phyloP scores from a whole-genome alignment of 2,888 invertebrate genomes.

The Acanthosoma haemorrhoidale region DNA sequence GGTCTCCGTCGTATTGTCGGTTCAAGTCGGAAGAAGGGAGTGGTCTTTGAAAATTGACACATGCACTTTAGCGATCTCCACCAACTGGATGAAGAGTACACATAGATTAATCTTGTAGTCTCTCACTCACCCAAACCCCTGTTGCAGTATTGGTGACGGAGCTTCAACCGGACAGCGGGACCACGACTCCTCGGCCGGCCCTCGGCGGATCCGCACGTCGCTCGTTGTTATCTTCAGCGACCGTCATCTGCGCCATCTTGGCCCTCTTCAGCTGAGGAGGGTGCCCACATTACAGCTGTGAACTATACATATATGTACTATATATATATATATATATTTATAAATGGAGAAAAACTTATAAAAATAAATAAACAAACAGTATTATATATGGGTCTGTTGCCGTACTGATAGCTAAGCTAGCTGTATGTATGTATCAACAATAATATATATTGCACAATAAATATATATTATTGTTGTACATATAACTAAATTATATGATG shows the following conservation, averaged over 20 bases:
- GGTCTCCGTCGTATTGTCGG: too few relatives aligned
- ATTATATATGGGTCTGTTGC: slow-evolving; percentile 2
- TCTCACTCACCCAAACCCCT: too few relatives aligned
- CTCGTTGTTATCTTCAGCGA: neutral
- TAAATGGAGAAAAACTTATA: neutral
- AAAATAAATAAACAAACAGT: neutral
- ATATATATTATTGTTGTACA: neutral
- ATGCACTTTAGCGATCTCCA: too few relatives aligned
- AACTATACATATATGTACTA: neutral
- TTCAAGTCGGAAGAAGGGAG: too few relatives aligned
- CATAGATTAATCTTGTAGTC: too few relatives aligned
- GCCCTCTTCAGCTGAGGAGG: neutral
- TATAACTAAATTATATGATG: too few relatives aligned
- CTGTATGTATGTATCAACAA: neutral
- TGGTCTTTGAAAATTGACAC: too few relatives aligned
- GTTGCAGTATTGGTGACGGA: neutral
- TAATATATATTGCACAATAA: too few relatives aligned
- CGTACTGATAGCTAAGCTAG: slow-evolving; percentile 4
- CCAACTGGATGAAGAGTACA: too few relatives aligned
- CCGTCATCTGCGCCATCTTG: neutral
- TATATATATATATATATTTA: too few relatives aligned
- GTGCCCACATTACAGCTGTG: neutral
- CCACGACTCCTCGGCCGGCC: neutral
- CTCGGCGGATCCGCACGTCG: neutral
- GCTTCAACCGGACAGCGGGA: neutral